Conservation (phyloP, 1,140 invertebrate species). For the Tachypleus tridentatus region DNA sequence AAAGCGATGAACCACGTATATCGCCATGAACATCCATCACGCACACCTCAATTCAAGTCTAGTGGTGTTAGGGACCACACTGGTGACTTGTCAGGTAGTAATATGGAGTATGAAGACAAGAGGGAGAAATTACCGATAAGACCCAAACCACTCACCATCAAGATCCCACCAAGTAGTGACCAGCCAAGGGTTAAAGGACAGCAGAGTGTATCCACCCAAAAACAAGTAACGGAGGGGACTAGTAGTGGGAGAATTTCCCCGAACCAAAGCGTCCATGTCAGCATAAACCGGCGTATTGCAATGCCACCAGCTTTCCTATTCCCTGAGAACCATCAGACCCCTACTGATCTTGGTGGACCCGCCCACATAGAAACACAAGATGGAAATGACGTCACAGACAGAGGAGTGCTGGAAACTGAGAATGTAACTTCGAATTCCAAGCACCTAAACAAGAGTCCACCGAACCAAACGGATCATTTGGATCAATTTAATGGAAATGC, state of each 20-base stretch:
- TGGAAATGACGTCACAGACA: background rate
- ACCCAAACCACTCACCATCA: constrained; percentile 19
- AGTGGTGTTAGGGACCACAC: too few species aligned
- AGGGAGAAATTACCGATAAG: constrained; percentile 15
- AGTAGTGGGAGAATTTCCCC: background rate
- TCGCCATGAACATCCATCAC: background rate
- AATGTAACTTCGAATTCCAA: background rate
- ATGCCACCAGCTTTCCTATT: constrained; percentile 71
- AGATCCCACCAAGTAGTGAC: constrained; percentile 6
- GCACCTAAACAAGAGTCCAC: background rate
- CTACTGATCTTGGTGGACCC: background rate
- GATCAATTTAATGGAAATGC: background rate
- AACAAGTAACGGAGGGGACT: background rate
- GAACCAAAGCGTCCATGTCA: background rate
- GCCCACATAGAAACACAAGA: too few species aligned
- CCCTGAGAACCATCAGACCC: constrained; percentile 43
- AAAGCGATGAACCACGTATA: constrained; percentile 1
- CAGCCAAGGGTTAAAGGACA: too few species aligned
- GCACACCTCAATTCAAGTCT: too few species aligned
- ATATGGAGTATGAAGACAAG: constrained; percentile 4
- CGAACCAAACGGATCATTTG: background rate
- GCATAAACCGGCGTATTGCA: constrained; percentile 47
- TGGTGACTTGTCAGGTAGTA: too few species aligned
- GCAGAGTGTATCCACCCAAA: too few species aligned
- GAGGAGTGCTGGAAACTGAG: background rate